Evolutionary conservation across 2,113 vertebrate species (phyloP), one percentile per base, ranked within the genome.

Genomic region (Gnathonemus echidnorhynchus): DNA sequence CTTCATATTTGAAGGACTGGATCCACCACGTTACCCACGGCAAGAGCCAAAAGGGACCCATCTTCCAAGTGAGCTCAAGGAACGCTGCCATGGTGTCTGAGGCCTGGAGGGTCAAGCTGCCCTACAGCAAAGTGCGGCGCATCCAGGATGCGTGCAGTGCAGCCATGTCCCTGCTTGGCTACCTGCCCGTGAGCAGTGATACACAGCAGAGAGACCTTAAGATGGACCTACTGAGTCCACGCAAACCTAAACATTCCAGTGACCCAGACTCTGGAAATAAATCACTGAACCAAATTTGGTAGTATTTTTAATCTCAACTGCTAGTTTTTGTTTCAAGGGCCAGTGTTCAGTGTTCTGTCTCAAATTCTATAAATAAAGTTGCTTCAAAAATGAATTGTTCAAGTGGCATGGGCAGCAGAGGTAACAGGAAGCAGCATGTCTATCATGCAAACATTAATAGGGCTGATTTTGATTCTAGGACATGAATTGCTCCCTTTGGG

Each of bases 1-100:
- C 96, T 0, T 89, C 88, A 0, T 88, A 89, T n/a, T 94, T 99
- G 9, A 92, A 93, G 91, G 94, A 95, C 9, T 99, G 98, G 98
- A 96, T 99, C 91, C 96, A 97, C 92, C 95, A 94, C n/a, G 95
- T 98, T 88, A 99, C 98, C 0, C 98, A 98, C 0, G 98, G 98
- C 2, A 93, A 94, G 1, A 97, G 98, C 31, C 52, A 88, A 11
- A 93, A 96, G 0, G 97, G 97, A 0, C 89, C 94, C 31, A 97
- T 97, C 27, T 99, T 99, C 91, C 92, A 96, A 89, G 98, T 97
- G 91, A 98, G 97, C 0, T 97, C 98, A 1, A 95, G 98, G 58
- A 96, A 98, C 5, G 98, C 98, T 0, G 93, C 95, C 10, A 97
- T 96, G 0, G 97, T 99, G 46, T 98, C 98, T 0, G 96, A 98